Percentiles rank a stretch among this genome's conserved stretches.
These are phyloP conservation scores for Aphelenchoides avenae DNA, from an alignment of 1,140 invertebrate species.

Conservation along the genomic window DNA sequence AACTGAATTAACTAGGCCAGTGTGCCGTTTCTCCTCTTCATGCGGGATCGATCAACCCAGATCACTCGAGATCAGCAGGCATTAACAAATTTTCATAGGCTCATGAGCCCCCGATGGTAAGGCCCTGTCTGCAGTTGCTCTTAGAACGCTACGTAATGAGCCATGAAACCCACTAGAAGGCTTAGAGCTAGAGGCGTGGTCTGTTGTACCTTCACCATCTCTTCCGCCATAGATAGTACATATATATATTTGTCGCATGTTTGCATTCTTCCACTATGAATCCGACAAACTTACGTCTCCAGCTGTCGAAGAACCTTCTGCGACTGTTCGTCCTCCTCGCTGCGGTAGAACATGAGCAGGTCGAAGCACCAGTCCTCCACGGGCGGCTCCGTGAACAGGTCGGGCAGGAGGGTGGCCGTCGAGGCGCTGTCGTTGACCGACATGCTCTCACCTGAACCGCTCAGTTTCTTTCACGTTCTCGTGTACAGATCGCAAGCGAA, in stretches of 20 bases:
- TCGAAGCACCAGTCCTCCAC: slow-evolving; percentile 39
- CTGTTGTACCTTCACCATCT: too few species aligned
- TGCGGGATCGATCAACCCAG: not conserved
- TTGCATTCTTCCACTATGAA: too few species aligned
- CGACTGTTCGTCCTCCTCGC: slow-evolving; percentile 39
- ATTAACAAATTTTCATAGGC: slow-evolving; percentile 24
- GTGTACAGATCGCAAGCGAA: too few species aligned
- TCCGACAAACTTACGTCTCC: slow-evolving; percentile 35
- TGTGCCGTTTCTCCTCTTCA: not conserved
- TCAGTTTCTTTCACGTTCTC: too few species aligned
- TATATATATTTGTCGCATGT: too few species aligned
- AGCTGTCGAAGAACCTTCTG: slow-evolving; percentile 36
- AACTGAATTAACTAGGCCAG: slow-evolving; percentile 5
- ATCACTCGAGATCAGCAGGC: not conserved
- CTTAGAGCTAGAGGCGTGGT: too few species aligned
- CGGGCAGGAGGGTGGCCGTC: not conserved
- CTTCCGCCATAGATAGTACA: too few species aligned
- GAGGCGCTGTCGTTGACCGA: too few species aligned
- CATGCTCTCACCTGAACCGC: too few species aligned
- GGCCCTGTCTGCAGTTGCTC: not conserved
- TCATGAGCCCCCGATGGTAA: not conserved
- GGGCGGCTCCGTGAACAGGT: not conserved
- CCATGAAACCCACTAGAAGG: too few species aligned
- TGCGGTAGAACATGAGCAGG: slow-evolving; percentile 39
- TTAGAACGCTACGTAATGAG: too few species aligned